phyloP scores from a whole-genome alignment of 2,113 vertebrate genomes.

The Sander vitreus region DNA sequence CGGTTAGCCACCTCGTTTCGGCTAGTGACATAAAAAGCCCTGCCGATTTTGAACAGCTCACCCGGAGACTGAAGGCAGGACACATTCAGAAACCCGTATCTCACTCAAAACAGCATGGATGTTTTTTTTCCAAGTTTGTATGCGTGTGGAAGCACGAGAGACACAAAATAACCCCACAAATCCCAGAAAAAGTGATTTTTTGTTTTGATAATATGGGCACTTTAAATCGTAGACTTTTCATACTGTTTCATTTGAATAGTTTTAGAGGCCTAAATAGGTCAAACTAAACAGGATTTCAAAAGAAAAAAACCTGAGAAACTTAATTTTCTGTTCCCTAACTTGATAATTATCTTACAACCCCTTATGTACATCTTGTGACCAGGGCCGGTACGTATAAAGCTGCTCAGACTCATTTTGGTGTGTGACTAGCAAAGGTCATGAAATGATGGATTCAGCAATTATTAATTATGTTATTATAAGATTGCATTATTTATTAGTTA shows the following conservation, averaged over 20 bases:
- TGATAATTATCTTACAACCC: background rate
- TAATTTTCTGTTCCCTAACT: background rate
- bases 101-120: too few relatives aligned
- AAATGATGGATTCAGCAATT: background rate
- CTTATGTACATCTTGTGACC: background rate
- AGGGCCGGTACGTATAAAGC: background rate
- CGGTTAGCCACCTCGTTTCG: too few relatives aligned
- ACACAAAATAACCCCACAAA: too few relatives aligned
- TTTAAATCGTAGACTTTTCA: background rate
- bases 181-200: too few relatives aligned
- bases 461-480: background rate
- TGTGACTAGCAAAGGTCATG: background rate
- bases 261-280: background rate
- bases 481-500: background rate
- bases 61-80: too few relatives aligned
- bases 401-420: background rate
- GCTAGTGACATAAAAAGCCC: too few relatives aligned
- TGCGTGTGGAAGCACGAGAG: too few relatives aligned
- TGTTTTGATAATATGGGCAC: too few relatives aligned
- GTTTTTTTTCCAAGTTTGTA: too few relatives aligned
- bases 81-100: too few relatives aligned
- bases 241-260: background rate
- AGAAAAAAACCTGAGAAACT: background rate
- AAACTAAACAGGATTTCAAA: background rate
- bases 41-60: too few relatives aligned